Percentiles rank a stretch among this genome's conserved stretches.
Evolutionary conservation across 2,888 invertebrate species (phyloP).

Genomic region (Pemphredon lugubris): DNA sequence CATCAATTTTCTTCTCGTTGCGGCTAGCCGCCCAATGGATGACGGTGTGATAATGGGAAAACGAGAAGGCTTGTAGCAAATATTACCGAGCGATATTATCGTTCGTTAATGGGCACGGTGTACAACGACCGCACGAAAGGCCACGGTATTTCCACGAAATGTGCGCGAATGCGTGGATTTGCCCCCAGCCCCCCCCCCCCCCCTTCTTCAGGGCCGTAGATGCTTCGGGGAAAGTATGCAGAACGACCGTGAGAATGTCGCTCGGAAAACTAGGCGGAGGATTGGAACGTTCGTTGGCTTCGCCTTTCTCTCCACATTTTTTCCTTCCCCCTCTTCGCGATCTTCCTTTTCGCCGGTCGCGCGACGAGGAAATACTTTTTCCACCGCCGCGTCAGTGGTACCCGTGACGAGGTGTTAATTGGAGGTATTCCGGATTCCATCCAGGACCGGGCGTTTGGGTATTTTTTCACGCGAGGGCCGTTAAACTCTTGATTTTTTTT

Average conservation of each 20-base stretch:
- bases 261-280: neutral
- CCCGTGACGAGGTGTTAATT: constrained; percentile 46
- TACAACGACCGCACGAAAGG: constrained; percentile 36
- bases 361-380: constrained; percentile 31
- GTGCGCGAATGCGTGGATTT: constrained; percentile 34
- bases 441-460: constrained; percentile 32
- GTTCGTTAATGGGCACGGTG: constrained; percentile 50
- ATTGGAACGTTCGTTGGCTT: neutral
- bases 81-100: constrained; percentile 54
- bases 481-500: constrained; percentile 4
- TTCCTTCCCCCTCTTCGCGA: neutral
- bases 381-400: neutral
- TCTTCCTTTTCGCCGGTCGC: neutral
- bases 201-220: constrained; percentile 16
- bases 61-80: constrained; percentile 49
- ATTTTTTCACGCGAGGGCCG: constrained; percentile 4
- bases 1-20: constrained; percentile 17
- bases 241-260: neutral
- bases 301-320: neutral
- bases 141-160: constrained; percentile 47
- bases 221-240: neutral
- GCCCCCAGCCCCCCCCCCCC: too few relatives aligned
- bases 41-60: constrained; percentile 51
- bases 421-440: constrained; percentile 46
- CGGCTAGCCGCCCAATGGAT: constrained; percentile 5